These are phyloP conservation scores for Aleiodes alternator DNA, from an alignment of 2,888 invertebrate genomes.

Conservation along the genomic window DNA sequence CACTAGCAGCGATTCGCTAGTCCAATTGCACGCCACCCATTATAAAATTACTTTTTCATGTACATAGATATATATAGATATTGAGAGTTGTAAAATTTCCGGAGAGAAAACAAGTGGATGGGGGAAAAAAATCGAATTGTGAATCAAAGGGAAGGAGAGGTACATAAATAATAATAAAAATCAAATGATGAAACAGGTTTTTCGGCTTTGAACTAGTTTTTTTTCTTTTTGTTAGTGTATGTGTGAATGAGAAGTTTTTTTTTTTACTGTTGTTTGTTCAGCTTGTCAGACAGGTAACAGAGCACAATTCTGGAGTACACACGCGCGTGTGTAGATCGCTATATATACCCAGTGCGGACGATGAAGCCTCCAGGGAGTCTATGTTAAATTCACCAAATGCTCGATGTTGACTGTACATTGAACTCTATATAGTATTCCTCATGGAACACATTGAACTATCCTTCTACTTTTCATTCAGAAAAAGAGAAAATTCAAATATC, in stretches of 20 bases:
- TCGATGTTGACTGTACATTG: conserved; percentile 31
- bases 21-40: conserved; percentile 32
- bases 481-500: conserved; percentile 10
- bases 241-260: conserved; percentile 25
- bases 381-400: conserved; percentile 33
- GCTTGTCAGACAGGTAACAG: conserved; percentile 29
- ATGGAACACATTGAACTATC: conserved; percentile 25
- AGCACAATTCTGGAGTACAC: conserved; percentile 21
- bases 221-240: not conserved
- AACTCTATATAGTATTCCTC: conserved; percentile 27
- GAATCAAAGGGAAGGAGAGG: not conserved
- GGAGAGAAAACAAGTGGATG: not conserved
- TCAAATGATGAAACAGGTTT: not conserved
- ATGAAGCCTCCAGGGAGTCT: conserved; percentile 27
- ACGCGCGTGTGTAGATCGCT: not conserved
- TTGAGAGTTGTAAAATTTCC: not conserved
- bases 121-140: not conserved
- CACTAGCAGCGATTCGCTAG: conserved; percentile 1
- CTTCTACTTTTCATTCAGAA: conserved; percentile 17
- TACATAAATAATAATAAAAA: conserved; percentile 1
- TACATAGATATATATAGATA: not conserved
- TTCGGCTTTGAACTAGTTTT: conserved; percentile 24
- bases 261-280: not conserved
- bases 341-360: conserved; percentile 21
- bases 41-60: conserved; percentile 26